Evolutionary conservation across 2,797 vertebrate species (phyloP), one percentile per base, ranked within the genome.

Genomic region (Acanthurus tractus): DNA sequence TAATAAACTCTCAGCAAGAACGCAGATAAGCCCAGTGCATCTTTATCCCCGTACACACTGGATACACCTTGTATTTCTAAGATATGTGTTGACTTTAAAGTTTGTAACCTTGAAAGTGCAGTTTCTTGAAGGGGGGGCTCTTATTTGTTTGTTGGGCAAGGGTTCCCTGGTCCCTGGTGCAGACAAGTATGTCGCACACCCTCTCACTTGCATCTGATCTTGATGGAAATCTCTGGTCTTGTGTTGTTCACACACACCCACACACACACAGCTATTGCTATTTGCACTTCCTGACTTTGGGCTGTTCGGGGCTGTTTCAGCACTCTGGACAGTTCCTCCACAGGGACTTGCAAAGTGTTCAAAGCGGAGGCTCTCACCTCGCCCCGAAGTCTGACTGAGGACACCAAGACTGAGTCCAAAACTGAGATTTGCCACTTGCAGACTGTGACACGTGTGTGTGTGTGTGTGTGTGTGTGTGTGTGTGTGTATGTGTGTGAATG

Each of bases 281-380:
- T 92, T 92, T 90, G 89, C 89, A 91, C 92, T 83, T 92, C 78
- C 75, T 85, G 89, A 86, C 90, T 92, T 83, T 87, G 87, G 89
- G 76, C 88, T 92, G 84, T 88, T 66, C 22, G 9, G 46, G 46
- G 63, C 75, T 67, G 79, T 86, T 92, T 93, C 88, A 93, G 90
- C 44, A 93, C 93, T 79, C 78, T 83, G 92, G 92, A 94, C 90
- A 94, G 93, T 84, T 89, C 89, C 88, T 83, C 87, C 87, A 59
- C 81, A 58, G 90, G 91, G 87, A 88, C 82, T 73, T 57, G 57
- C 77, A 55, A 64, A 68, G 57, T 73, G 72, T 82, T 88, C 63
- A 48, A 76, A 84, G 79, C n/a, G 34, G 67, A 82, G 72, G 53
- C 84, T 84, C 73, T 86, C 70, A 48, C 71, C 49, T 78, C 74